These are phyloP conservation scores for Oegoconia quadripuncta DNA, from an alignment of 2,888 invertebrate species.

Conservation along the genomic window DNA sequence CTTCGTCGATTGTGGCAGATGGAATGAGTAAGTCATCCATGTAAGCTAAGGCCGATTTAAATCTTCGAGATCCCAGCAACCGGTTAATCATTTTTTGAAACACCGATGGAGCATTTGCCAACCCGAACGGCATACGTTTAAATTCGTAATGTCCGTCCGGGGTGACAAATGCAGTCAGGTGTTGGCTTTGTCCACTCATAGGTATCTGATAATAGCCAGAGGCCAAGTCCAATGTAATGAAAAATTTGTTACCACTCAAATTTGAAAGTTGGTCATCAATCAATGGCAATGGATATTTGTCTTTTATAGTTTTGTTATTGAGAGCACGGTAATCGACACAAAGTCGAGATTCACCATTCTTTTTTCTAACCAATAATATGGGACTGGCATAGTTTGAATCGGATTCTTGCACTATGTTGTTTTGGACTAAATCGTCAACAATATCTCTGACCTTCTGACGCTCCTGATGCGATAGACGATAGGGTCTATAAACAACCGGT, in stretches of 20 bases:
- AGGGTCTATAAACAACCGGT: constrained; percentile 23
- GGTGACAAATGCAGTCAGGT: constrained; percentile 27
- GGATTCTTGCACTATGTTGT: constrained; percentile 22
- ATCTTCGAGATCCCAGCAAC: constrained; percentile 14
- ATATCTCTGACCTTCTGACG: constrained; percentile 18
- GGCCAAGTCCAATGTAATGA: constrained; percentile 32
- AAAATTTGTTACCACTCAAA: constrained; percentile 28
- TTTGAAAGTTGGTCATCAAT: constrained; percentile 29
- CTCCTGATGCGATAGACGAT: constrained; percentile 18
- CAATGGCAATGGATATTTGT: constrained; percentile 18
- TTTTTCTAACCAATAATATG: constrained; percentile 22
- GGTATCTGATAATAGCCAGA: constrained; percentile 42
- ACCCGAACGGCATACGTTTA: constrained; percentile 31
- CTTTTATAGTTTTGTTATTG: constrained; percentile 26
- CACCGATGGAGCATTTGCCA: constrained; percentile 29
- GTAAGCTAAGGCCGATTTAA: constrained; percentile 18
- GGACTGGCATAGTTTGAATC: constrained; percentile 22
- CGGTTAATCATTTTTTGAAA: constrained; percentile 23
- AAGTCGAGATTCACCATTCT: constrained; percentile 20
- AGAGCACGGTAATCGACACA: constrained; percentile 26
- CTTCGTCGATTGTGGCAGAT: constrained; percentile 8
- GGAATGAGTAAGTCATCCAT: constrained; percentile 21
- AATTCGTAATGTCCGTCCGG: constrained; percentile 32
- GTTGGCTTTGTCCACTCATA: constrained; percentile 21
- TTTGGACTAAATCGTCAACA: constrained; percentile 17